Percentiles rank a stretch among this genome's conserved stretches.
These are phyloP conservation scores for Nudaria mundana DNA, from an alignment of 2,888 invertebrate genomes.

Conservation along the genomic window DNA sequence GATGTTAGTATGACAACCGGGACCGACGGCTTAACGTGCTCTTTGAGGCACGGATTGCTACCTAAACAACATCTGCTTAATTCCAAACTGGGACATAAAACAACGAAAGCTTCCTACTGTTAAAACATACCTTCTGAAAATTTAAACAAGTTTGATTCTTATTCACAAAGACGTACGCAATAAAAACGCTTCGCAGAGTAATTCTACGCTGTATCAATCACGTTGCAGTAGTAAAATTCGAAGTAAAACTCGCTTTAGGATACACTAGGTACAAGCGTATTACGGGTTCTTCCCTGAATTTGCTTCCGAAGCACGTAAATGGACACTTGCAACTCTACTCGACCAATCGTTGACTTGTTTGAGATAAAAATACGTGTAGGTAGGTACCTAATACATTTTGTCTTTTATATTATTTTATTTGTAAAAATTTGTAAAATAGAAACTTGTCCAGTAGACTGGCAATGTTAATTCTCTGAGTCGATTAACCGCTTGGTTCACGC, in stretches of 20 bases:
- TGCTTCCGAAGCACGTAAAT: slow-evolving; percentile 60
- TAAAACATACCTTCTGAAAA: slow-evolving; percentile 27
- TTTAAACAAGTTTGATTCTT: slow-evolving; percentile 37
- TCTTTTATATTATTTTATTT: slow-evolving; percentile 12
- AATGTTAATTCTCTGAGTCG: background rate
- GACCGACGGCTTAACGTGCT: too few species aligned
- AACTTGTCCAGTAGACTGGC: background rate
- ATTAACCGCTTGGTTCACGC: background rate
- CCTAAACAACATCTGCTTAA: too few species aligned
- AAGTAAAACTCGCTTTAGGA: slow-evolving; percentile 44
- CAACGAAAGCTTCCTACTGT: slow-evolving; percentile 10
- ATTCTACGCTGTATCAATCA: slow-evolving; percentile 51
- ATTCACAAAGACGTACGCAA: slow-evolving; percentile 34
- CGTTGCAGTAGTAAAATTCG: slow-evolving; percentile 50
- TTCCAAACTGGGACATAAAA: slow-evolving; percentile 22
- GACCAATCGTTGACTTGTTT: slow-evolving; percentile 71
- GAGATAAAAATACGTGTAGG: slow-evolving; percentile 69
- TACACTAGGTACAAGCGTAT: slow-evolving; percentile 23
- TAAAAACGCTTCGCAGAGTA: slow-evolving; percentile 39
- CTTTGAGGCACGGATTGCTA: too few species aligned
- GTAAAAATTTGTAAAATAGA: background rate
- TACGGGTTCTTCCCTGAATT: slow-evolving; percentile 31
- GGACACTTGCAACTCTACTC: slow-evolving; percentile 71
- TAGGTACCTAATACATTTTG: slow-evolving; percentile 38
- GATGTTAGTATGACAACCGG: too few species aligned